Conservation (phyloP, 2,797 vertebrate genomes). For the Mustela erminea region DNA sequence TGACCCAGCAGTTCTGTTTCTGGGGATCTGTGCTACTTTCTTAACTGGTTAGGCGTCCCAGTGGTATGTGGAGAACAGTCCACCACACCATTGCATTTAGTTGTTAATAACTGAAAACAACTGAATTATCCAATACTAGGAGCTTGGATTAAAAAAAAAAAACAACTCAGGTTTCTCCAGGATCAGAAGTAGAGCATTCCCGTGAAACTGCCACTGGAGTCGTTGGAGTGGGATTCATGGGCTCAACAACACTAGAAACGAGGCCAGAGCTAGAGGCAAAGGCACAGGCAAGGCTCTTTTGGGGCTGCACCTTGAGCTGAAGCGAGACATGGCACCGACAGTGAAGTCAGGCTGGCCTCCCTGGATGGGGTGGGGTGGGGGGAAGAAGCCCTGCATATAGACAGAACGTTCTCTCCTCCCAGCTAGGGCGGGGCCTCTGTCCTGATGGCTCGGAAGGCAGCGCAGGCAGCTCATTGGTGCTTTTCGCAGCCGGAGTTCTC, state of each 20-base stretch:
- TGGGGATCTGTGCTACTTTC: background rate
- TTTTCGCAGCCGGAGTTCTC: background rate
- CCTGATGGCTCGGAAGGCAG: background rate
- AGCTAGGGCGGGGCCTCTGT: background rate
- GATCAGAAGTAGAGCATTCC: background rate
- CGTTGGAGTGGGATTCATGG: background rate
- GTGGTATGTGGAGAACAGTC: background rate
- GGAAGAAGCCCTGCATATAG: too few species aligned
- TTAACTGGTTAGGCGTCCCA: background rate
- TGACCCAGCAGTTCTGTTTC: background rate
- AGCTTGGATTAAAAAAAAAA: background rate
- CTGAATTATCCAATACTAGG: background rate
- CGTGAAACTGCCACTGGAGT: background rate
- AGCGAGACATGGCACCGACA: background rate
- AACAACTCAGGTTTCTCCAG: background rate
- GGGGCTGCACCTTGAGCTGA: background rate
- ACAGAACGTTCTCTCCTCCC: background rate
- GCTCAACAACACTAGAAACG: background rate
- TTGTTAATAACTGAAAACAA: constrained; percentile 40
- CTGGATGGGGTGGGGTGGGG: too few species aligned
- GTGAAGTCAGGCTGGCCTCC: background rate
- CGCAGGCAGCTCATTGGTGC: background rate
- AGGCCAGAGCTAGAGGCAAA: background rate
- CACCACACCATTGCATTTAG: background rate
- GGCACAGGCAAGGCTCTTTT: background rate